Evolutionary conservation across 2,113 vertebrate species (phyloP).

Genomic region (Solenodon paradoxus): DNA sequence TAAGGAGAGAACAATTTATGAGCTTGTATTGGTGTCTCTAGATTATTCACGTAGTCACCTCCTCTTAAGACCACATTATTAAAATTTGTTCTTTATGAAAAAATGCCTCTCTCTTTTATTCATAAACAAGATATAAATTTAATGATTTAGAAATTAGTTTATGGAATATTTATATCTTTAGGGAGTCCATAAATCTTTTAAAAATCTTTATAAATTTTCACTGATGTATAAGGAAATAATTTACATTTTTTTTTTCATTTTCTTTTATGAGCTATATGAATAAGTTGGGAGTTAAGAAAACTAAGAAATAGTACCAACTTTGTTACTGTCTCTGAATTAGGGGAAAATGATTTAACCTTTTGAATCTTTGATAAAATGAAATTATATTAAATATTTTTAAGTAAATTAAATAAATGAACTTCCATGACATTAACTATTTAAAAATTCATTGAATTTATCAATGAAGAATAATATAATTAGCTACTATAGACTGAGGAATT

Average conservation of each 20-base stretch:
- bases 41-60: neutral
- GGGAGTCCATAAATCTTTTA: neutral
- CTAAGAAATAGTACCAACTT: neutral
- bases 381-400: neutral
- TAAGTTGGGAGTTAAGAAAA: neutral
- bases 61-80: neutral
- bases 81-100: neutral
- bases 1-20: neutral
- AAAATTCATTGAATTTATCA: neutral
- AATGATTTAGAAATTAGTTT: neutral
- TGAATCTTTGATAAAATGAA: neutral
- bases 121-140: neutral
- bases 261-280: neutral
- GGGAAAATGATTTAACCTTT: neutral
- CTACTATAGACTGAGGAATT: neutral
- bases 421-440: neutral
- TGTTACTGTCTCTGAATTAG: neutral
- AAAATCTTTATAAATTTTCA: neutral
- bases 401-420: neutral
- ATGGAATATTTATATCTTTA: neutral
- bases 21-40: neutral
- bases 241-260: neutral
- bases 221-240: neutral
- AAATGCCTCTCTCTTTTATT: neutral
- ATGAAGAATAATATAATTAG: neutral